Conservation (phyloP, 2,113 vertebrate genomes). For the Tragelaphus buxtoni region DNA sequence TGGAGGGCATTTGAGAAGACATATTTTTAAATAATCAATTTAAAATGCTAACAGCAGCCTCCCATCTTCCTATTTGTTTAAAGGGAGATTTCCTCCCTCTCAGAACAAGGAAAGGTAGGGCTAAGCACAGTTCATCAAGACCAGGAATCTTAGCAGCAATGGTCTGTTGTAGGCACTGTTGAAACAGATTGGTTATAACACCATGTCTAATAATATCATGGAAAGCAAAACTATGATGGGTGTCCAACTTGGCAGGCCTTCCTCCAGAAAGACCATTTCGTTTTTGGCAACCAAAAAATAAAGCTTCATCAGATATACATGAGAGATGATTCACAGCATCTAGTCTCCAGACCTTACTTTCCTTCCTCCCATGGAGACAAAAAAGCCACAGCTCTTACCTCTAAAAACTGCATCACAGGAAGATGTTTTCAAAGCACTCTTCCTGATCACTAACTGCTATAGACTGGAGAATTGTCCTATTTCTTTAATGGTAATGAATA, state of each 20-base stretch:
- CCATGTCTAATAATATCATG: constrained; percentile 32
- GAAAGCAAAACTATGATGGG: background rate
- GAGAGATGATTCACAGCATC: background rate
- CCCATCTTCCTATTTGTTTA: background rate
- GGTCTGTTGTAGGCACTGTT: background rate
- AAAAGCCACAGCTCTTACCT: background rate
- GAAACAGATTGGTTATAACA: constrained; percentile 30
- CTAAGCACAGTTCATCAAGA: background rate
- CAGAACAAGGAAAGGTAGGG: background rate
- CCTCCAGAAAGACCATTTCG: background rate
- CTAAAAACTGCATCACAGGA: background rate
- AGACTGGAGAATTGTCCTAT: background rate
- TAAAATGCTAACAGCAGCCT: background rate
- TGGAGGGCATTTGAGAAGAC: background rate
- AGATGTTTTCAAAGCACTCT: background rate
- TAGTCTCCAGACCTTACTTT: background rate
- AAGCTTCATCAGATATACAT: background rate
- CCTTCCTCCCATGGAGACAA: background rate
- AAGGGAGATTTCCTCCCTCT: background rate
- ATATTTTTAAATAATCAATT: background rate
- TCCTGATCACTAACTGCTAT: background rate
- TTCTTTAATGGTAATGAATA: background rate
- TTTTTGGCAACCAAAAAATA: constrained; percentile 19
- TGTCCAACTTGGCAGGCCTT: constrained; percentile 20
- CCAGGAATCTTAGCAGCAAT: background rate